These are phyloP conservation scores for Macquaria australasica DNA, from an alignment of 2,113 vertebrate genomes.

Conservation along the genomic window DNA sequence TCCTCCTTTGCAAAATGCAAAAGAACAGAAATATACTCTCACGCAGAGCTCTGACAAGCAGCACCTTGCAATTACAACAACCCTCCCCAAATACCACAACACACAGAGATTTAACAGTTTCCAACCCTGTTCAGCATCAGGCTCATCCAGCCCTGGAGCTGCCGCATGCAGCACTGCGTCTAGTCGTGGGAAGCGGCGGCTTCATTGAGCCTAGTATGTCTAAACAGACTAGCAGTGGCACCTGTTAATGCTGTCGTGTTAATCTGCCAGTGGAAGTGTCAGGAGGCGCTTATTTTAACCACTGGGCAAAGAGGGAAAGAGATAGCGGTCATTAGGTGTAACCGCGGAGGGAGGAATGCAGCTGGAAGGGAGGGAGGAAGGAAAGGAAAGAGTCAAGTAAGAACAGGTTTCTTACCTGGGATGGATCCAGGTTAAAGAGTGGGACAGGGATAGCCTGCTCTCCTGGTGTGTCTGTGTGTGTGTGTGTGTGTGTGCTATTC, in stretches of 20 bases:
- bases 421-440: conserved; percentile 57
- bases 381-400: conserved; percentile 66
- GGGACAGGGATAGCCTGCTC: conserved; percentile 27
- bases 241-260: conserved; percentile 81
- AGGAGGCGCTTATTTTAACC: conserved; percentile 81
- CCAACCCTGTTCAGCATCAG: conserved; percentile 18
- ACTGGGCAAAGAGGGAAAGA: conserved; percentile 64
- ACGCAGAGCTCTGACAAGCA: conserved; percentile 5
- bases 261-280: conserved; percentile 81
- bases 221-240: conserved; percentile 62
- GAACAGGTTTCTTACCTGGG: conserved; percentile 75
- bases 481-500: conserved; percentile 43
- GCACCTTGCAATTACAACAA: conserved; percentile 15
- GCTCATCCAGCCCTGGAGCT: conserved; percentile 42
- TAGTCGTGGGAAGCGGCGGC: conserved; percentile 27
- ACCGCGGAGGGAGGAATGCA: conserved; percentile 73
- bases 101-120: conserved; percentile 35
- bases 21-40: neutral
- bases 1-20: neutral
- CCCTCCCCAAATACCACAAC: conserved; percentile 16
- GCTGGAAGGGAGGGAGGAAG: conserved; percentile 58
- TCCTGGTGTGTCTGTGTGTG: conserved; percentile 11
- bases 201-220: conserved; percentile 33
- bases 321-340: conserved; percentile 79
- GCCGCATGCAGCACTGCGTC: conserved; percentile 68